Conservation (phyloP, 1,140 invertebrate genomes). For the Ruditapes philippinarum region DNA sequence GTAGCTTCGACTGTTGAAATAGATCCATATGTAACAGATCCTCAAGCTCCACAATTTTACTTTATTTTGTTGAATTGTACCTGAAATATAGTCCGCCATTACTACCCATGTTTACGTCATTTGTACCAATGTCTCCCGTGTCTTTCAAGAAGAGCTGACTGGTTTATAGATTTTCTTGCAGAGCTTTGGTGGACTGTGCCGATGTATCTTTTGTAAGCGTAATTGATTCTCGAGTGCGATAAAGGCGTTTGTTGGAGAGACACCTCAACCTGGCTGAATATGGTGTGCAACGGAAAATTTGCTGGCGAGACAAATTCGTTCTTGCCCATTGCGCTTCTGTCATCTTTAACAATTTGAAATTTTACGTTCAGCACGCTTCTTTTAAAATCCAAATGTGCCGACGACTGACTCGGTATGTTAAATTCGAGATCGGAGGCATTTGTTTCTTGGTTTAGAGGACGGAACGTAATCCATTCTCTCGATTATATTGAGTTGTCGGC, state of each 20-base stretch:
- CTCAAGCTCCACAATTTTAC: slow-evolving; percentile 51
- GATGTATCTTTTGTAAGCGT: slow-evolving; percentile 65
- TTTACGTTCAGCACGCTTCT: slow-evolving; percentile 27
- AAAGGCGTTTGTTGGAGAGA: slow-evolving; percentile 55
- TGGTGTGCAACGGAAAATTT: slow-evolving; percentile 46
- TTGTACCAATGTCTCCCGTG: neutral
- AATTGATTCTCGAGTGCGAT: slow-evolving; percentile 34
- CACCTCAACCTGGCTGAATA: slow-evolving; percentile 28
- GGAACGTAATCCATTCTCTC: slow-evolving; percentile 57
- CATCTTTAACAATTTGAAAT: slow-evolving; percentile 37
- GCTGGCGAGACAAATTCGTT: neutral
- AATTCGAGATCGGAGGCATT: slow-evolving; percentile 25
- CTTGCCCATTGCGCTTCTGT: neutral
- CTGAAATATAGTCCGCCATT: slow-evolving; percentile 37
- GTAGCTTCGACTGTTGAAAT: slow-evolving; percentile 49
- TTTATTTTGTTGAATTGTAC: slow-evolving; percentile 4
- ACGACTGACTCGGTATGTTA: slow-evolving; percentile 13
- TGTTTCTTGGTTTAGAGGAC: slow-evolving; percentile 54
- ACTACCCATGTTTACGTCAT: slow-evolving; percentile 19
- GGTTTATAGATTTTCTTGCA: neutral
- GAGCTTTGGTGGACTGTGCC: neutral
- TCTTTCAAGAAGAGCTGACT: slow-evolving; percentile 57
- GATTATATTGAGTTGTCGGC: slow-evolving; percentile 2
- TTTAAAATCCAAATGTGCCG: slow-evolving; percentile 48
- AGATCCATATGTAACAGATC: slow-evolving; percentile 49